Evolutionary conservation across 1,140 invertebrate species (phyloP), one percentile per base, ranked within the genome.

Genomic region (Brachionus asplanchnoidis): DNA sequence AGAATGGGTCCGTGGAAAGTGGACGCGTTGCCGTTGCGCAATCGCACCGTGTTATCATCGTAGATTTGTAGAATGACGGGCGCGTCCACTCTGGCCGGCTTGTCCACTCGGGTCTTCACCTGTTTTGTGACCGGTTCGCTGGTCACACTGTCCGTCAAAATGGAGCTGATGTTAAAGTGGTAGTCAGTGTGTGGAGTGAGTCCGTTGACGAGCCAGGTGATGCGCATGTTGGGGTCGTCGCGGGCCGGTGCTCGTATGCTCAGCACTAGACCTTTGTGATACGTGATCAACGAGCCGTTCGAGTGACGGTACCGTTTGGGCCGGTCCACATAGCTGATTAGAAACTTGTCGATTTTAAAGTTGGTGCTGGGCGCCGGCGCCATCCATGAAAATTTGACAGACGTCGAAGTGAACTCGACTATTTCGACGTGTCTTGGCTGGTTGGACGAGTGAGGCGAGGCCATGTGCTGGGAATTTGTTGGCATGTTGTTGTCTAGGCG

Each of bases 1-100:
- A 95, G 96, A 84, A 99, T 97, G 1, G 95, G 96, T n/a, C 97
- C 97, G 88, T 98, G 98, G 90, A 98, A 96, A 91, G 99, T 97
- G 0, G 95, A 97, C 0, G 97, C 97, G 36, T 68, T 84, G 12
- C 60, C 40, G 28, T n/a, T 68, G 7, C 14, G 6, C 9, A 84
- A 17, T 44, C 53, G 9, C 26, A 70, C 60, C 9, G 60, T 68
- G 9, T 68, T 36, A 32, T 84, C 82, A 17, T 42, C 36, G 79
- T 82, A 82, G 7, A 68, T 82, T 40, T 68, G 53, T 0, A 65
- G 3, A 26, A 44, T 68, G 32, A 11, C 9, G 6, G 82, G 82
- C 20, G 60, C 1, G 17, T 84, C 65, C 2, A 84, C 65, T 8
- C 32, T 17, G 11, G 36, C 26, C 12, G 82, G 82, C n/a, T 26